Base-by-base conservation (phyloP, 2,113 vertebrate species). In the Oenanthe melanoleuca region DNA sequence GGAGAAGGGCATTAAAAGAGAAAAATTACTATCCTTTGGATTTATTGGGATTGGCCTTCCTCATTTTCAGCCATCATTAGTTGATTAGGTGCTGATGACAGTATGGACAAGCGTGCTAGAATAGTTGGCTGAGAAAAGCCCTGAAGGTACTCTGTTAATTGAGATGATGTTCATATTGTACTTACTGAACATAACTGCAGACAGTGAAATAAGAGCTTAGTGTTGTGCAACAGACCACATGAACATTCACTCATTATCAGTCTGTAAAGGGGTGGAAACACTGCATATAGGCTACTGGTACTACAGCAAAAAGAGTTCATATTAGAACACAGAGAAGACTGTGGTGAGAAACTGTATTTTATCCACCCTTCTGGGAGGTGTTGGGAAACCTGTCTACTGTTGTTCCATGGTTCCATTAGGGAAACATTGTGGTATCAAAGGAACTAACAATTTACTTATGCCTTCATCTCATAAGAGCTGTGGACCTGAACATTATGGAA, bases 21-120 rank as follows among this genome's bases (percentile, higher is more conserved):
- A 98, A 98, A 98, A 98, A 98, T 98, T 97, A 98, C 98, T 98
- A 98, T 97, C 97, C 94, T 89, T 96, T 67, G 94, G 98, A 98
- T 98, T 98, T 98, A 98, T 98, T 97, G 97, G 98, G 98, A 98
- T 96, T 98, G 98, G 98, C 98, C 98, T 96, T 97, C 97, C 98
- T 98, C 98, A 97, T 98, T 98, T 98, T 97, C 98, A 97, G 97
- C 98, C 98, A 98, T 98, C 98, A 98, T 98, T 98, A 98, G 98
- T 98, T 98, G 98, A 98, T 98, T 98, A 98, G 98, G 97, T 97
- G 96, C 97, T 97, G 98, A 98, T 97, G 98, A 98, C 97, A 92
- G 97, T 91, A 97, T 96, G 97, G 98, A 98, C 98, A 95, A 97
- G 97, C 52, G 89, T 88, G 96, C 97, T 92, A 80, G 95, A 95